phyloP scores from a whole-genome alignment of 2,888 invertebrate species.

The Noctua comes region DNA sequence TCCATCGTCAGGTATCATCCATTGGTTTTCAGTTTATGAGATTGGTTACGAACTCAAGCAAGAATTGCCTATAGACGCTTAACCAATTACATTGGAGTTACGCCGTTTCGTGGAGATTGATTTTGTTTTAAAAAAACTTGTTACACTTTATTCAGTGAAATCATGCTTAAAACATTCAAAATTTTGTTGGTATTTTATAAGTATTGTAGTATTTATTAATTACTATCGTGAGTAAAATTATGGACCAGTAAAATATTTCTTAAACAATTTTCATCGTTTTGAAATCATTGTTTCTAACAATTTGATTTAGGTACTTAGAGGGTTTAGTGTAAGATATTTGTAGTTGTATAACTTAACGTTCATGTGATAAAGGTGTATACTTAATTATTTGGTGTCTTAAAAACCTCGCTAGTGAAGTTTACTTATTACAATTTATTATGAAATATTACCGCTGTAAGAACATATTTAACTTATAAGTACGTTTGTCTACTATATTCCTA shows the following conservation, averaged over 20 bases:
- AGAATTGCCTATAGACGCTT: constrained; percentile 32
- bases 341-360: constrained; percentile 64
- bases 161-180: not conserved
- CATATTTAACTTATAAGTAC: constrained; percentile 62
- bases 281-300: constrained; percentile 47
- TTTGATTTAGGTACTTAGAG: constrained; percentile 63
- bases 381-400: constrained; percentile 69
- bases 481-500: constrained; percentile 59
- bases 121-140: constrained; percentile 17
- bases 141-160: constrained; percentile 40
- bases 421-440: constrained; percentile 56
- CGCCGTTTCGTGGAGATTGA: constrained; percentile 10
- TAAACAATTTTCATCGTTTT: constrained; percentile 21
- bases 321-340: constrained; percentile 61
- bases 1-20: not conserved
- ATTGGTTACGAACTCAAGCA: constrained; percentile 10
- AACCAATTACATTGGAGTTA: constrained; percentile 13
- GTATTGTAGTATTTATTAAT: constrained; percentile 45
- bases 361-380: constrained; percentile 75
- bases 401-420: constrained; percentile 70
- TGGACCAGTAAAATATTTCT: constrained; percentile 47
- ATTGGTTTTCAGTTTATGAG: constrained; percentile 12
- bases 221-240: constrained; percentile 30
- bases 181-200: constrained; percentile 24
- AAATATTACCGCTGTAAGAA: constrained; percentile 61